Conservation (phyloP, 2,113 vertebrate genomes). For the Sphyrna mokarran region DNA sequence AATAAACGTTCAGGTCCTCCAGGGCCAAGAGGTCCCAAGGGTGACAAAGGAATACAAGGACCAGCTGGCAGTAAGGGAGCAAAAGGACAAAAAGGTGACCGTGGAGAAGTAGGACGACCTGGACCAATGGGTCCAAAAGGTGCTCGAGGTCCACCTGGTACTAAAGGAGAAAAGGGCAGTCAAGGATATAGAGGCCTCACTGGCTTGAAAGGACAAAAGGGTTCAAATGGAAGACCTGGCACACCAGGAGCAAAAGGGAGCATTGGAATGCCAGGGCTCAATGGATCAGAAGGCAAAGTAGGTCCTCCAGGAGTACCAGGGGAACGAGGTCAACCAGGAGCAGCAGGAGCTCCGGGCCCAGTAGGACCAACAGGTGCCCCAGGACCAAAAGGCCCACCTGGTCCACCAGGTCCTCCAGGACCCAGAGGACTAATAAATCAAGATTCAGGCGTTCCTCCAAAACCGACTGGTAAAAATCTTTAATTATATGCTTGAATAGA, state of each 20-base stretch:
- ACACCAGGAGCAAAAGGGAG: constrained; percentile 76
- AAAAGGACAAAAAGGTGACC: constrained; percentile 87
- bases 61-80: constrained; percentile 68
- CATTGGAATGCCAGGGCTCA: constrained; percentile 69
- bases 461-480: constrained; percentile 18
- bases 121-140: constrained; percentile 80
- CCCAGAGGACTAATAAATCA: constrained; percentile 65
- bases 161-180: constrained; percentile 74
- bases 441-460: constrained; percentile 39
- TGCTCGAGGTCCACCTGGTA: constrained; percentile 62
- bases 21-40: constrained; percentile 82
- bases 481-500: background rate
- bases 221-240: constrained; percentile 84
- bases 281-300: constrained; percentile 74
- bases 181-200: constrained; percentile 77
- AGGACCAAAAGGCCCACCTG: constrained; percentile 60
- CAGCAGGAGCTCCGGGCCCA: constrained; percentile 69
- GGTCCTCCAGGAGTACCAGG: constrained; percentile 77
- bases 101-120: constrained; percentile 68
- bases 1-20: constrained; percentile 74
- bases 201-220: constrained; percentile 81
- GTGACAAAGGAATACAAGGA: constrained; percentile 80
- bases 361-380: constrained; percentile 69
- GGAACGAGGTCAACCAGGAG: constrained; percentile 72
- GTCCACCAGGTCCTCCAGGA: constrained; percentile 50